Evolutionary conservation across 2,888 invertebrate genomes (phyloP), one percentile per base, ranked within the genome.

Genomic region (Drosophila multiciliata): DNA sequence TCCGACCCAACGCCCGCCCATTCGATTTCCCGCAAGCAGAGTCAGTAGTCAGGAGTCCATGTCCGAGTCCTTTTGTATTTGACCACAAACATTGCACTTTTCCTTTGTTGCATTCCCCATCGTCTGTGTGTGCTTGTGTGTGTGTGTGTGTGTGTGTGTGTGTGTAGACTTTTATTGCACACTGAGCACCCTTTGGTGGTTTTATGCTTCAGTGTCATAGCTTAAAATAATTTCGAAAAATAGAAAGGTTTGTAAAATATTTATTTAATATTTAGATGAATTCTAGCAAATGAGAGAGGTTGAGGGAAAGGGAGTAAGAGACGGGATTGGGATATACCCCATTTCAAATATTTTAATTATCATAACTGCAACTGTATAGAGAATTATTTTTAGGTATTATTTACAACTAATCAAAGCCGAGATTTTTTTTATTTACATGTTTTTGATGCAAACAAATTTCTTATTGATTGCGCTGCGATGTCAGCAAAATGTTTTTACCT

Each of bases 1-100:
- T 32, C n/a, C 11, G 1, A 15, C 2, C n/a, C 29, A 40, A 11
- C n/a, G 11, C 29, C n/a, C n/a, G 2, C 32, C 20, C 6, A 17
- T 20, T 36, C 1, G 9, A 68, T 38, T 38, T 54, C 73, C 66
- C 79, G 9, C 33, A 12, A 70, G 55, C 73, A 66, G 3, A 45
- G n/a, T 49, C 17, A 20, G 36, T 8, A 53, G 36, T 36, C 55
- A 12, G 29, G 29, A 20, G 38, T 45, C 33, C 50, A 32, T 36
- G 52, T 59, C 36, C 49, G 48, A 55, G 62, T 78, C 69, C 52
- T 70, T 84, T 83, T 73, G 78, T 82, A 61, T 75, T 84, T 82
- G 76, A 84, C 84, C 83, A 64, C 84, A 87, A 84, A 75, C 73
- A 84, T 80, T 77, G 79, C 80, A 80, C 77, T 75, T 78, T 80